These are phyloP conservation scores for Bombus confusus DNA, from an alignment of 1,140 invertebrate genomes.

Conservation along the genomic window DNA sequence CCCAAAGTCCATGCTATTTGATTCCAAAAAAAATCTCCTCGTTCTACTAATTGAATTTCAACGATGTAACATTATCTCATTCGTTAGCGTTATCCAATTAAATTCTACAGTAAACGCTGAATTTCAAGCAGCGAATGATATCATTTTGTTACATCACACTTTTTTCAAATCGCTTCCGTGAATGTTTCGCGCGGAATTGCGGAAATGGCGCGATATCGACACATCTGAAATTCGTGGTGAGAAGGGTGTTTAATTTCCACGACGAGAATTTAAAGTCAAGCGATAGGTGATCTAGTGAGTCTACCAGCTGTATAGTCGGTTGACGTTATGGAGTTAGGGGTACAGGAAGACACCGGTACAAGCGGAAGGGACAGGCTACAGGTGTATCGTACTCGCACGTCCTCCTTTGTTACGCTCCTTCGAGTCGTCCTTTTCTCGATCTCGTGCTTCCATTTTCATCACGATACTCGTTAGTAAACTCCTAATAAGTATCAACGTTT, in stretches of 20 bases:
- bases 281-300: background rate
- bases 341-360: conserved; percentile 26
- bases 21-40: background rate
- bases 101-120: background rate
- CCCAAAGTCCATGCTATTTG: background rate
- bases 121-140: background rate
- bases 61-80: background rate
- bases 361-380: conserved; percentile 58
- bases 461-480: conserved; percentile 17
- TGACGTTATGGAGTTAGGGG: conserved; percentile 35
- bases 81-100: background rate
- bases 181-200: background rate
- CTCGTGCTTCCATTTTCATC: background rate
- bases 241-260: conserved; percentile 49
- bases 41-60: background rate
- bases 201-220: conserved; percentile 37
- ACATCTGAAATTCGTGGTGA: conserved; percentile 24
- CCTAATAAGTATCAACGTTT: background rate
- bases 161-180: conserved; percentile 12
- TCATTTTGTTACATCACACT: background rate
- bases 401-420: conserved; percentile 66
- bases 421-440: conserved; percentile 47
- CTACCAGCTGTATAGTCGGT: conserved; percentile 42
- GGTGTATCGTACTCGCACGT: conserved; percentile 75
- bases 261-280: conserved; percentile 37